Base-by-base conservation (phyloP, 2,888 invertebrate species). In the Protula sp. region DNA sequence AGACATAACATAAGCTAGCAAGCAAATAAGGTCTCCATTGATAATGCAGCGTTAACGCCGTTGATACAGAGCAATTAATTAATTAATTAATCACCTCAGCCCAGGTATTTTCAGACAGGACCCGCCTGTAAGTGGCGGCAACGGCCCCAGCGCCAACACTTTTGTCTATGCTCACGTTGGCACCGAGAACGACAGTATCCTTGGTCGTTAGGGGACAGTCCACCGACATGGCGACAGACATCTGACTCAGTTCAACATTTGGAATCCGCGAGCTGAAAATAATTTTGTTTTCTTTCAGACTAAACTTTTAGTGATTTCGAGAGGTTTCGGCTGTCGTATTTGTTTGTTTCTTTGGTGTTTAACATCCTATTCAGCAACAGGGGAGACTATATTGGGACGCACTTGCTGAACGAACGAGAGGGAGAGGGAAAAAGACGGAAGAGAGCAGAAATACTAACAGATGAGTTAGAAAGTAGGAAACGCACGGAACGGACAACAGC, bases 211-310 rank as follows among this genome's bases (percentile, higher is more conserved):
- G 83, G 0, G 95, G 95, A 52, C 92, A 90, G 79, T 97, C 94
- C 53, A 97, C 91, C 0, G 94, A 93, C 78, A 95, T 94, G 26
- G 88, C 87, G 75, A 95, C 89, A 52, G 89, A 89, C 90, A 95
- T 92, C 9, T 91, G 91, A n/a, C 90, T 92, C 31, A 95, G 87
- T 84, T 95, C 94, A 67, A 95, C 85, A 62, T 84, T 86, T 19
- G 93, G 92, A 72, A 91, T 82, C 4, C 85, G 30, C n/a, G 65
- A 74, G 50, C 84, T 82, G 62, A 54, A 67, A 64, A 24, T 26
- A 47, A 48, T 24, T 58, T 26, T n/a, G 22, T 28, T 26, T 5
- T n/a, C 9, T 47, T 19, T 14, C 5, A 2, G 52, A 27, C n/a
- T 52, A 22, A 52, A 26, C 3, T 19, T 24, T 19, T 24, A 52